Conservation (phyloP, 2,797 vertebrate species). For the Hephaestus fuliginosus region DNA sequence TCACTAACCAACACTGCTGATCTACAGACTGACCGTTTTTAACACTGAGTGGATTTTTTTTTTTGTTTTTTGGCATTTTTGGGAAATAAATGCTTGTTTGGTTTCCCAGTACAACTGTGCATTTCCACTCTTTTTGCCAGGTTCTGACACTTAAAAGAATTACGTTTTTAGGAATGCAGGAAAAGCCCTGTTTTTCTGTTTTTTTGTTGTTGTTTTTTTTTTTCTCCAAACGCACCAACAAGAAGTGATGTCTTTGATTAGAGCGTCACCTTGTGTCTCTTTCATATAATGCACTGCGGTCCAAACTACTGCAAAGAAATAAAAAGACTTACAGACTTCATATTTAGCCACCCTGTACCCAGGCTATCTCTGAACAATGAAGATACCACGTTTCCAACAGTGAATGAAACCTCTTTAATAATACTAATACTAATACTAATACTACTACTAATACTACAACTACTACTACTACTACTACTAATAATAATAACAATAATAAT, state of each 20-base stretch:
- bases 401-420: neutral
- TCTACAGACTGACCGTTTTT: neutral
- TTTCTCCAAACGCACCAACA: no score
- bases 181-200: neutral
- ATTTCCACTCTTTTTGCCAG: neutral
- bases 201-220: no score
- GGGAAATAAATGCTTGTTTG: neutral
- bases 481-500: no score
- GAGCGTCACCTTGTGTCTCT: conserved; percentile 29
- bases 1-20: neutral
- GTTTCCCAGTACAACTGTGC: no score
- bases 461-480: no score
- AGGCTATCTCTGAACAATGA: neutral
- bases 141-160: no score
- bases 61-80: neutral
- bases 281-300: neutral
- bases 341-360: neutral
- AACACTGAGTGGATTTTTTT: no score
- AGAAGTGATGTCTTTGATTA: neutral
- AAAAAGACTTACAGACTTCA: neutral
- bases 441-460: no score
- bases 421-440: no score
- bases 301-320: neutral
- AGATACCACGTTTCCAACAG: neutral
- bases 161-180: neutral